Conservation (phyloP, 2,888 invertebrate genomes). For the Pheosia gnoma region DNA sequence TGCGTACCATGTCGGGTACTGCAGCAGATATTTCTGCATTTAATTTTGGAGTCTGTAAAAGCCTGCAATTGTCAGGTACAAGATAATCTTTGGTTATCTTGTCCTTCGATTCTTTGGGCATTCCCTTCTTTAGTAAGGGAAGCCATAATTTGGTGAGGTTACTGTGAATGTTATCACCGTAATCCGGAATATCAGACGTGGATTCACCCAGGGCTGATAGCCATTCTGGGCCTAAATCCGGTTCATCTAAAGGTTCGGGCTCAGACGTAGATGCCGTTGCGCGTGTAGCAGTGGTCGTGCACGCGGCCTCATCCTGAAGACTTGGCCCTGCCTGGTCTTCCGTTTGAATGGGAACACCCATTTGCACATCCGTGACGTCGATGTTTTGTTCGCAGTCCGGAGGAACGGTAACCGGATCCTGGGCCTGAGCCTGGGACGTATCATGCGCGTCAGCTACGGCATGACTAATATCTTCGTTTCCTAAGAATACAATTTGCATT, state of each 20-base stretch:
- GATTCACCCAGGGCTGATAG: constrained; percentile 18
- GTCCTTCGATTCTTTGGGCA: constrained; percentile 17
- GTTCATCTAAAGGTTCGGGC: neutral
- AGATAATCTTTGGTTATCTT: constrained; percentile 19
- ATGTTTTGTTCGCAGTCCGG: too few species aligned
- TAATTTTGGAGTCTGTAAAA: constrained; percentile 30
- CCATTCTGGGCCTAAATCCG: constrained; percentile 15
- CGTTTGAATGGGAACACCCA: too few species aligned
- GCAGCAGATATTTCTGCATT: constrained; percentile 26
- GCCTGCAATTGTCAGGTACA: constrained; percentile 23
- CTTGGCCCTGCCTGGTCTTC: too few species aligned
- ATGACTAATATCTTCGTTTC: too few species aligned
- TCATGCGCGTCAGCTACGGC: too few species aligned
- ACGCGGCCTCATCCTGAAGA: too few species aligned
- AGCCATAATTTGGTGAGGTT: constrained; percentile 15
- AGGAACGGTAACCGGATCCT: too few species aligned
- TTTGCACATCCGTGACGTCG: too few species aligned
- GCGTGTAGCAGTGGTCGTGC: neutral
- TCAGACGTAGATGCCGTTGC: neutral
- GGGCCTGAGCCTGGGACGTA: too few species aligned
- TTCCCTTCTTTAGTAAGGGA: constrained; percentile 18
- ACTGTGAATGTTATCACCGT: constrained; percentile 17
- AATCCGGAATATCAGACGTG: constrained; percentile 14
- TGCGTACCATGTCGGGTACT: constrained; percentile 12
- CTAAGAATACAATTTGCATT: too few species aligned